Conservation (phyloP, 2,113 vertebrate species). For the Vimba vimba region DNA sequence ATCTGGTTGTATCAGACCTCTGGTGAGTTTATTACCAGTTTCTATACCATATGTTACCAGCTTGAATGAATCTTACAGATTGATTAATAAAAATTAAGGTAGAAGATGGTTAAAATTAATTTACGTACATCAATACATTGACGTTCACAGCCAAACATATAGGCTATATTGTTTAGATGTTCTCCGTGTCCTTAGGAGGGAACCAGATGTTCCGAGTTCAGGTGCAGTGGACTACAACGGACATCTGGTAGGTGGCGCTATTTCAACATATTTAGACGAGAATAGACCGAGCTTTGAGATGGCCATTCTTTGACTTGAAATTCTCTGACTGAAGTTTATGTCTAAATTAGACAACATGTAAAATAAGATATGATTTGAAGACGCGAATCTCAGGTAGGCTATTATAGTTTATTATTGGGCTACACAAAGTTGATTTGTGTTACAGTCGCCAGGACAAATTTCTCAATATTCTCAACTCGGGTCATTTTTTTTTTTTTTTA, state of each 20-base stretch:
- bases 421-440: too few relatives aligned
- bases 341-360: neutral
- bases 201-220: neutral
- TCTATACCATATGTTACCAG: slow-evolving; percentile 4
- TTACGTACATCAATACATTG: neutral
- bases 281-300: neutral
- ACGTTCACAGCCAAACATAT: neutral
- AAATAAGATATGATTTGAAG: neutral
- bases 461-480: too few relatives aligned
- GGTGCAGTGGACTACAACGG: neutral
- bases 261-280: slow-evolving; percentile 11
- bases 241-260: neutral
- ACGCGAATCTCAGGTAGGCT: neutral
- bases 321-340: neutral
- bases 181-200: neutral
- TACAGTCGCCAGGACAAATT: too few relatives aligned
- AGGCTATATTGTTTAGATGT: neutral
- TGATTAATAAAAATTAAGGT: neutral
- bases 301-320: neutral
- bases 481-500: too few relatives aligned
- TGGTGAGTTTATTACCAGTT: neutral
- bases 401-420: neutral
- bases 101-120: neutral
- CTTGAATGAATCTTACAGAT: neutral
- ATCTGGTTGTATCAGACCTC: neutral